Percentiles rank a stretch among this genome's conserved stretches.
Evolutionary conservation across 2,113 vertebrate genomes (phyloP).

Genomic region (Cebus imitator): DNA sequence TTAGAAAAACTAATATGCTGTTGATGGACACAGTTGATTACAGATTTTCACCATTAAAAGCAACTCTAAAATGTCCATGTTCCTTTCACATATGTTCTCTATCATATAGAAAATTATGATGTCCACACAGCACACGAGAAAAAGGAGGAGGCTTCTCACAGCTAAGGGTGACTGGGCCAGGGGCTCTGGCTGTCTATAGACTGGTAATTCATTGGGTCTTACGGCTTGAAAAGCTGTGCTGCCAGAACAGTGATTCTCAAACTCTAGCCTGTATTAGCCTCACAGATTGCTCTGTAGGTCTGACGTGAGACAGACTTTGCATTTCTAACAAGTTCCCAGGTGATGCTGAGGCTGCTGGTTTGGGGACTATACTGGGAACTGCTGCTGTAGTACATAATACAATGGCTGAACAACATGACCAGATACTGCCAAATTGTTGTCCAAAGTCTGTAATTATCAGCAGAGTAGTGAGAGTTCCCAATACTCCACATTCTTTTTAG

Average conservation of each 20-base stretch:
- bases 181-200: neutral
- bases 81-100: neutral
- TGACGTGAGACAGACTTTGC: neutral
- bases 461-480: neutral
- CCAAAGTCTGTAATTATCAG: neutral
- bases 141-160: neutral
- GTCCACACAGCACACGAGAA: neutral
- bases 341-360: neutral
- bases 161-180: neutral
- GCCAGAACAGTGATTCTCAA: neutral
- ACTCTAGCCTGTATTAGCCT: neutral
- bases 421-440: neutral
- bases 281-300: neutral
- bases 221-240: neutral
- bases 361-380: neutral
- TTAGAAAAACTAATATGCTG: neutral
- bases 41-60: neutral
- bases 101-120: neutral
- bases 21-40: neutral
- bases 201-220: neutral
- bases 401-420: neutral
- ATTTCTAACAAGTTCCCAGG: neutral
- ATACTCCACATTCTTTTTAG: neutral
- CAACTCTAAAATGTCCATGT: neutral
- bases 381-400: neutral